Percentiles rank a stretch among this genome's conserved stretches.
phyloP scores from a whole-genome alignment of 2,888 invertebrate genomes.

The Ellobium chinense region DNA sequence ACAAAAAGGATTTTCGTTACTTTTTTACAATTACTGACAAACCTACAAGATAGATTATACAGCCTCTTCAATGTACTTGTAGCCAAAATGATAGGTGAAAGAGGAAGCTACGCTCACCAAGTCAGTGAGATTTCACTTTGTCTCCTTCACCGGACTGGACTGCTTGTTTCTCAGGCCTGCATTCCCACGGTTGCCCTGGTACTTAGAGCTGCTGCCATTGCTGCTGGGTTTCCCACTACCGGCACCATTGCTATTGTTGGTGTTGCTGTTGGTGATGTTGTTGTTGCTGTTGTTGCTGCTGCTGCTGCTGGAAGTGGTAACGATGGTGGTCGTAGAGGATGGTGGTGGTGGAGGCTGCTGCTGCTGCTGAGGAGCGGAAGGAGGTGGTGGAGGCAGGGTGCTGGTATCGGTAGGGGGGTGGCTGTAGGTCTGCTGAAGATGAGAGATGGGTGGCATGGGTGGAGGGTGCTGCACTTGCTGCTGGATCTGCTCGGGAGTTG shows the following conservation, averaged over 20 bases:
- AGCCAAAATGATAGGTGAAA: not conserved
- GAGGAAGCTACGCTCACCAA: slow-evolving; percentile 20
- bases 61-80: not conserved
- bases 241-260: slow-evolving; percentile 23
- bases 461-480: slow-evolving; percentile 48
- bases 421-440: slow-evolving; percentile 29
- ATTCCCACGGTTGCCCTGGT: slow-evolving; percentile 28
- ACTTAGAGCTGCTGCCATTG: slow-evolving; percentile 38
- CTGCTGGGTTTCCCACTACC: slow-evolving; percentile 27
- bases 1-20: too few relatives aligned
- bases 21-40: too few relatives aligned
- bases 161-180: slow-evolving; percentile 29
- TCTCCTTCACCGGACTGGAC: slow-evolving; percentile 39
- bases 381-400: slow-evolving; percentile 32
- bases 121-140: slow-evolving; percentile 36
- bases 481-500: slow-evolving; percentile 46
- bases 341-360: not conserved
- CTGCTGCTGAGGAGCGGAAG: slow-evolving; percentile 25
- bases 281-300: slow-evolving; percentile 17
- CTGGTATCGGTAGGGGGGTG: slow-evolving; percentile 24
- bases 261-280: slow-evolving; percentile 8
- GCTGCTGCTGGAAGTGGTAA: slow-evolving; percentile 35
- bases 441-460: slow-evolving; percentile 35
- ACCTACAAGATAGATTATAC: not conserved
- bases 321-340: not conserved